Evolutionary conservation across 2,888 invertebrate genomes (phyloP).

Genomic region (Terebella lapidaria): DNA sequence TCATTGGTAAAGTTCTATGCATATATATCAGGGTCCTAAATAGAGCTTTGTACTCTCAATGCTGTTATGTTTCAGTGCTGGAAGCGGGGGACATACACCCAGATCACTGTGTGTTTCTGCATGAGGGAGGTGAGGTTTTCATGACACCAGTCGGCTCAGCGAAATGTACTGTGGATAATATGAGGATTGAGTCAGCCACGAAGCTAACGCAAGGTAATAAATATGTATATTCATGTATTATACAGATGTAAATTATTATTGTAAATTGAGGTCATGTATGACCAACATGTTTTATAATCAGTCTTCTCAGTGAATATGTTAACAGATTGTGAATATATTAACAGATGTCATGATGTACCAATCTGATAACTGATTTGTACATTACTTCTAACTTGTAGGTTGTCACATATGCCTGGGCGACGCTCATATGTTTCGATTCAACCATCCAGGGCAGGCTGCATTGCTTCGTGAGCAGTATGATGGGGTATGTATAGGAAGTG

Average conservation of each 20-base stretch:
- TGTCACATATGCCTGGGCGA: constrained; percentile 23
- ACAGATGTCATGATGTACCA: background rate
- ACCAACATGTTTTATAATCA: too few species aligned
- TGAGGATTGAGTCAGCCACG: constrained; percentile 30
- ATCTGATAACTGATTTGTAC: background rate
- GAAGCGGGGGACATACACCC: constrained; percentile 37
- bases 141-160: constrained; percentile 34
- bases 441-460: constrained; percentile 26
- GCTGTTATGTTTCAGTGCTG: constrained; percentile 51
- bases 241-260: too few species aligned
- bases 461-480: constrained; percentile 21
- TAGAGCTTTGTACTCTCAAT: too few species aligned
- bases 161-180: constrained; percentile 41
- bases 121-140: constrained; percentile 37
- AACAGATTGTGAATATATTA: background rate
- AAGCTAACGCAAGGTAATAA: constrained; percentile 45
- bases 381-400: constrained; percentile 20
- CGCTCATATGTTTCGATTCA: constrained; percentile 27
- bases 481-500: constrained; percentile 13
- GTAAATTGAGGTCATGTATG: too few species aligned
- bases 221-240: too few species aligned
- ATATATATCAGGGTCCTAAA: too few species aligned
- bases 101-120: constrained; percentile 40
- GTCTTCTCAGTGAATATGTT: too few species aligned
- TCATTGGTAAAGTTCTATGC: too few species aligned